Conservation (phyloP, 1,140 invertebrate species). For the Protaetia brevitarsis region DNA sequence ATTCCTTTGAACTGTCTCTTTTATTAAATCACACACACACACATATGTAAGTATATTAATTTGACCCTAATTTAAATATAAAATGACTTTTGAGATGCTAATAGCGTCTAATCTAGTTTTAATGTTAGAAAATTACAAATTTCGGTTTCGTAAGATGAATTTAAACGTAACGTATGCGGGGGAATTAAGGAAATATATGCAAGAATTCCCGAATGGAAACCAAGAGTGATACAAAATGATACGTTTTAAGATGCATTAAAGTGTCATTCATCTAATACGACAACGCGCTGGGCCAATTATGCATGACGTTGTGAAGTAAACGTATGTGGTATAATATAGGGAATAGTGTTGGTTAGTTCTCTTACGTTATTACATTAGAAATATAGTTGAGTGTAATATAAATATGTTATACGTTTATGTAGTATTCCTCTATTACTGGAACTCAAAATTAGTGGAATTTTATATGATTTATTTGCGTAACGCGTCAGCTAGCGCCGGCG, state of each 20-base stretch:
- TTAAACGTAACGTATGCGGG: not conserved
- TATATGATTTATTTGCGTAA: not conserved
- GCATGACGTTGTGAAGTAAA: not conserved
- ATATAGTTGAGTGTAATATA: too few species aligned
- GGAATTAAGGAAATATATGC: slow-evolving; percentile 9
- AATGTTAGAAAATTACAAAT: slow-evolving; percentile 20
- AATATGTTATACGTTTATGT: too few species aligned
- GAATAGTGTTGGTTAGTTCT: too few species aligned
- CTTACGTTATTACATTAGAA: too few species aligned
- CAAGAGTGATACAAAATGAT: slow-evolving; percentile 4
- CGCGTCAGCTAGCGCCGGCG: too few species aligned
- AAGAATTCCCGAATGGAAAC: slow-evolving; percentile 1
- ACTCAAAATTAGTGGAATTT: not conserved
- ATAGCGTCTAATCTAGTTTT: slow-evolving; percentile 19
- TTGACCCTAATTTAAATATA: not conserved
- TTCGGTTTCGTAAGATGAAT: not conserved
- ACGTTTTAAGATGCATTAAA: slow-evolving; percentile 1
- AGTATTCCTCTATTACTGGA: not conserved
- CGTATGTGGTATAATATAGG: not conserved
- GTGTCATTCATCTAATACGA: not conserved
- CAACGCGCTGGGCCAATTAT: not conserved
- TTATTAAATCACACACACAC: not conserved
- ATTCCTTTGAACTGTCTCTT: not conserved
- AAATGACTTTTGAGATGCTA: not conserved
- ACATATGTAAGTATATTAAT: not conserved